Conservation (phyloP, 2,888 invertebrate species). For the Stenodera caucasica region DNA sequence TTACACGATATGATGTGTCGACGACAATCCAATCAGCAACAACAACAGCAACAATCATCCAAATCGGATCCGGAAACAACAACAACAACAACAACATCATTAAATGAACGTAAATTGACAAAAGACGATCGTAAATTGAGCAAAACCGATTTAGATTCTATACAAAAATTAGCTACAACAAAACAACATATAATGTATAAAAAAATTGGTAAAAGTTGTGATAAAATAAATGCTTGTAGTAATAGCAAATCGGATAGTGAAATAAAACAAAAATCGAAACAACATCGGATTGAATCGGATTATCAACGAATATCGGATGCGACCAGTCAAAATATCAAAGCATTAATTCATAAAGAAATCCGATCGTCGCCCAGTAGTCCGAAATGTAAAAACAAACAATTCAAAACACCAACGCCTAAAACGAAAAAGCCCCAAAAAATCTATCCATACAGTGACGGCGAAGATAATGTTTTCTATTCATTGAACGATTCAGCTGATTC, state of each 20-base stretch:
- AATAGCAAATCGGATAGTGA: conserved; percentile 39
- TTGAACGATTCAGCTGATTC: conserved; percentile 61
- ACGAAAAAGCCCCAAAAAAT: conserved; percentile 50
- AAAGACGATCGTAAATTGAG: conserved; percentile 57
- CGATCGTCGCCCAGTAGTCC: conserved; percentile 52
- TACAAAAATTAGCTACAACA: conserved; percentile 44
- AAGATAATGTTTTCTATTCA: conserved; percentile 60
- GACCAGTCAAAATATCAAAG: conserved; percentile 59
- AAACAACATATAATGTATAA: conserved; percentile 53
- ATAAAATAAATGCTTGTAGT: conserved; percentile 51
- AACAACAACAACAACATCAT: no score
- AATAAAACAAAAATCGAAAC: conserved; percentile 41
- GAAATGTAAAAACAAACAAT: conserved; percentile 51
- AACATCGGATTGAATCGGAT: conserved; percentile 55
- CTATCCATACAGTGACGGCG: conserved; percentile 62
- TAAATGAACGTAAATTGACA: conserved; percentile 48
- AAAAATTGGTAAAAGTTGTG: conserved; percentile 56
- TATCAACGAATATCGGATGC: conserved; percentile 63
- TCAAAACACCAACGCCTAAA: conserved; percentile 41
- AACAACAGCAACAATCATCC: conserved; percentile 37
- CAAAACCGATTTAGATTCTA: conserved; percentile 50
- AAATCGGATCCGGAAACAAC: conserved; percentile 45
- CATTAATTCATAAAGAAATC: conserved; percentile 57
- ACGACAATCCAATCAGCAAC: conserved; percentile 45
- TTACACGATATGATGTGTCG: conserved; percentile 54